Conservation (phyloP, 2,888 invertebrate species). For the Xestobium rufovillosum region DNA sequence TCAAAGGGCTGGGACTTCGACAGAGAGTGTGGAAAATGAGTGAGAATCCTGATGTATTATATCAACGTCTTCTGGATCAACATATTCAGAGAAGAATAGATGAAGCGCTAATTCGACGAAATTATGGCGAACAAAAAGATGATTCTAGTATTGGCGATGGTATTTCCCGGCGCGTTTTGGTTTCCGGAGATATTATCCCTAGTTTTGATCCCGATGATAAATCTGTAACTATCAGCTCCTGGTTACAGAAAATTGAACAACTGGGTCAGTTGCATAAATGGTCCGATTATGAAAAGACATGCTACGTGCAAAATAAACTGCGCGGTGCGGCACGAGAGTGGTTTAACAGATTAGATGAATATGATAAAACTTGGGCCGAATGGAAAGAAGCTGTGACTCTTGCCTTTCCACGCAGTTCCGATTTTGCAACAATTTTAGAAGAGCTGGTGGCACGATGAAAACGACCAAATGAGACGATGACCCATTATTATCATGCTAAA, state of each 20-base stretch:
- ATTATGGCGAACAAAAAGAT: too few species aligned
- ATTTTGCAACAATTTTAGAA: constrained; percentile 29
- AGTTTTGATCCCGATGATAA: constrained; percentile 14
- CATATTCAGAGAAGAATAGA: too few species aligned
- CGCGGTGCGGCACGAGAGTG: constrained; percentile 18
- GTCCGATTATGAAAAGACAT: constrained; percentile 11
- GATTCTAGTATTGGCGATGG: too few species aligned
- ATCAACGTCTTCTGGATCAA: too few species aligned
- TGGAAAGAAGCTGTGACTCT: constrained; percentile 26
- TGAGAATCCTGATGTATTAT: too few species aligned
- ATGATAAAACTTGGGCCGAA: constrained; percentile 26
- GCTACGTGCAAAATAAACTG: constrained; percentile 15
- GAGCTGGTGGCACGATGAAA: constrained; percentile 27
- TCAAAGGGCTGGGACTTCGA: too few species aligned
- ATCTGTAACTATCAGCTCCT: constrained; percentile 6
- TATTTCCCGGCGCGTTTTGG: too few species aligned
- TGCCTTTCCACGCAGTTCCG: constrained; percentile 26
- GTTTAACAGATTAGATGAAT: constrained; percentile 19
- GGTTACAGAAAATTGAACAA: constrained; percentile 15
- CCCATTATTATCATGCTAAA: constrained; percentile 30
- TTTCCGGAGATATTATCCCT: constrained; percentile 7
- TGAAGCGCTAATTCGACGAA: too few species aligned
- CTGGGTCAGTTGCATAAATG: constrained; percentile 13
- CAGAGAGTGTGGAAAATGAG: too few species aligned
- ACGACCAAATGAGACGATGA: constrained; percentile 27